Conservation (phyloP, 2,113 vertebrate species). For the Rattus rattus region DNA sequence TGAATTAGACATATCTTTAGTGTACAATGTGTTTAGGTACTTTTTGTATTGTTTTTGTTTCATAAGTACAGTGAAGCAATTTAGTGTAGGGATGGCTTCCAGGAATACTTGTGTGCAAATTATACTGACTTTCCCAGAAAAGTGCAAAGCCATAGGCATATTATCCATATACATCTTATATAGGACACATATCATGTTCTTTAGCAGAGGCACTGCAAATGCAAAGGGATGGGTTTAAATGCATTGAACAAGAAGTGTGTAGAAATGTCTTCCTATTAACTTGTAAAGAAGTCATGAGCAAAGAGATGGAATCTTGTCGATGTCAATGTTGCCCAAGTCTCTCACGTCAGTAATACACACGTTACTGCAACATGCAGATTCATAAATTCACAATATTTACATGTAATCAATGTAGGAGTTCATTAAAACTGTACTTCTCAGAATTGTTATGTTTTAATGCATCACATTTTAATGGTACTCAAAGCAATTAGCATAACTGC, state of each 20-base stretch:
- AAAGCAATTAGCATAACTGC: not conserved
- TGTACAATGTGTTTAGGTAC: not conserved
- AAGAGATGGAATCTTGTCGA: not conserved
- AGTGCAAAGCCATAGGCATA: not conserved
- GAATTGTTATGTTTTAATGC: not conserved
- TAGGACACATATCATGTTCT: no score
- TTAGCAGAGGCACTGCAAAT: not conserved
- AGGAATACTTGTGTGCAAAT: not conserved
- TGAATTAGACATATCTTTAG: not conserved
- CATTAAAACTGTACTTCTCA: not conserved
- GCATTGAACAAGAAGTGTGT: not conserved
- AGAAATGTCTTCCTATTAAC: not conserved
- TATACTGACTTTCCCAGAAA: not conserved
- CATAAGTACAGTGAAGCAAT: not conserved
- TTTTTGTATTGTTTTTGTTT: not conserved
- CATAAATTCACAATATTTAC: not conserved
- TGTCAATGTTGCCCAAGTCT: not conserved
- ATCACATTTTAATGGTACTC: not conserved
- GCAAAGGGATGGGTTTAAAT: not conserved
- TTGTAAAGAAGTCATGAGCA: not conserved
- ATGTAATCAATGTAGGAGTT: constrained; percentile 1
- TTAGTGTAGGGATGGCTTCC: not conserved
- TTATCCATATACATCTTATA: not conserved
- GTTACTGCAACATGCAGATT: not conserved
- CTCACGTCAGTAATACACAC: not conserved